Evolutionary conservation across 2,113 vertebrate species (phyloP).

Genomic region (Pleuronectes platessa): DNA sequence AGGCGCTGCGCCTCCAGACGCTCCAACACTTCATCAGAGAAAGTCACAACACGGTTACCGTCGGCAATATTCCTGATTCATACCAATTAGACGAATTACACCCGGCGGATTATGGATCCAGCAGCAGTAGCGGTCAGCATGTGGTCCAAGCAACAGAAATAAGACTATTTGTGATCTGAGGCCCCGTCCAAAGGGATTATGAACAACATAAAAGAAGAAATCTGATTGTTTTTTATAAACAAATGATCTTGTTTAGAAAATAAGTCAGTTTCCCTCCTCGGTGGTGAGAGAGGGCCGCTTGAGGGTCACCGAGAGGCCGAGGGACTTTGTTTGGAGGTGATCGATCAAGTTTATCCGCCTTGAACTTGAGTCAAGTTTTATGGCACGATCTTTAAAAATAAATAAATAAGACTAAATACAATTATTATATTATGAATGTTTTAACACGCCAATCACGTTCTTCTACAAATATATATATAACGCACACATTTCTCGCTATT

Average conservation of each 20-base stretch:
- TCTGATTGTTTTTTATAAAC: not conserved
- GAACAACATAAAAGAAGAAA: not conserved
- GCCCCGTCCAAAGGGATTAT: not conserved
- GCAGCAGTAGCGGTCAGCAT: constrained; percentile 7
- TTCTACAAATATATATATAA: not conserved
- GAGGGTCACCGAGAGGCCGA: constrained; percentile 73
- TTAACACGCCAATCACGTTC: not conserved
- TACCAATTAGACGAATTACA: constrained; percentile 1
- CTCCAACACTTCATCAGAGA: not conserved
- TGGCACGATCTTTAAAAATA: not conserved
- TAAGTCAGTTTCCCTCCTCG: constrained; percentile 27
- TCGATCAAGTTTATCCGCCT: constrained; percentile 63
- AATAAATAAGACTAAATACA: not conserved
- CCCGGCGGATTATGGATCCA: constrained; percentile 6
- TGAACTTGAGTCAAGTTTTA: constrained; percentile 50
- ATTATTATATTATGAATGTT: not conserved
- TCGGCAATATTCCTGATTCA: not conserved
- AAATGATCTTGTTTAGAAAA: constrained; percentile 26
- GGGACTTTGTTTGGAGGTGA: constrained; percentile 72
- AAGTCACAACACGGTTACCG: not conserved
- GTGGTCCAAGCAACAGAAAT: not conserved
- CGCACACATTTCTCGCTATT: not conserved
- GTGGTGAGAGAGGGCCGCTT: constrained; percentile 35
- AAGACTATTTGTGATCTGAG: not conserved
- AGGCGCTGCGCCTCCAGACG: not conserved